Base-by-base conservation (phyloP, 2,113 vertebrate genomes). In the Andinoacara biseriatus region DNA sequence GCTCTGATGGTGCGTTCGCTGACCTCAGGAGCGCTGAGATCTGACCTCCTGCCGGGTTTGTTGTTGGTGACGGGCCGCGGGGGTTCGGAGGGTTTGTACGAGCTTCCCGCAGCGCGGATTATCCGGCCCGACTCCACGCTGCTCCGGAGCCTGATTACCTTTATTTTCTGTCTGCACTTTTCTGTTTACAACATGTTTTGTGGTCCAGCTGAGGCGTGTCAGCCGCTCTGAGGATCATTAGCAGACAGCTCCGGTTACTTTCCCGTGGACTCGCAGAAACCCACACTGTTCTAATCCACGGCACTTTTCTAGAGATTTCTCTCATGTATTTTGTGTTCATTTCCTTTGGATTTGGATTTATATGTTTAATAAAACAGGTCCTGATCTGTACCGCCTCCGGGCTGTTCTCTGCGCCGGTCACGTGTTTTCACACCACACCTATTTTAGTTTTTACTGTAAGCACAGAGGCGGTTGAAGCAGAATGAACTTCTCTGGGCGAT, bases 291-390 rank as follows among this genome's bases (percentile, higher is more conserved):
- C 57, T 31, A 31, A 79, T 59, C 69, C 31, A 46, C 8, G 8
- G 24, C 81, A 87, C 65, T 90, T 89, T 89, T 91, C 8, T 85
- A 74, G 14, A 84, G 80, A 61, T 82, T 82, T 83, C 8, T 87
- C 60, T 89, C 59, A 22, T 86, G 62, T 86, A 58, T 54, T 91
- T 74, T 87, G 56, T 85, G 77, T 92, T 91, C 26, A 89, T 88
- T 90, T 88, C 76, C 52, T 82, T 80, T 83, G 90, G 86, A 87
- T 92, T 89, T 94, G 93, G 94, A 94, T 95, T 95, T 94, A 94
- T 94, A 93, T 88, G 91, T 94, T 91, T 91, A 92, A 91, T 92
- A 93, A 94, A 94, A 91, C 69, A 80, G 58, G 62, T 75, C 89
- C 74, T 85, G 86, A 91, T 90, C 86, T 84, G 78, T 77, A 72